Conservation (phyloP, 2,113 vertebrate species). For the Marmota monax region DNA sequence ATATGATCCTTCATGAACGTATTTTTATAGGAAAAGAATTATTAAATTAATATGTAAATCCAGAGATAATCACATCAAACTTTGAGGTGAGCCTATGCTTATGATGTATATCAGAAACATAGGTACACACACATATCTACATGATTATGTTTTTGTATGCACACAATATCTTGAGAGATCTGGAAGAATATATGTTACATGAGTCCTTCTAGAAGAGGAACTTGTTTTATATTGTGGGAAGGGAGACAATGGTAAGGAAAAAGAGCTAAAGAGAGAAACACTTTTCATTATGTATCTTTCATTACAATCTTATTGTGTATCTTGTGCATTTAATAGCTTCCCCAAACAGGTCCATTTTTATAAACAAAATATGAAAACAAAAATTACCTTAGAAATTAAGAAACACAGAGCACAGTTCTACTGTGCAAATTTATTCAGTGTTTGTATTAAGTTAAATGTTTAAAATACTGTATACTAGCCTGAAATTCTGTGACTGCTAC, state of each 20-base stretch:
- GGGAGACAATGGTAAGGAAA: neutral
- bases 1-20: neutral
- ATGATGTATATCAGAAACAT: too few relatives aligned
- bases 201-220: neutral
- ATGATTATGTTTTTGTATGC: neutral
- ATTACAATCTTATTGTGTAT: neutral
- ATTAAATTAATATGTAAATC: neutral
- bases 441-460: neutral
- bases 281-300: neutral
- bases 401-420: neutral
- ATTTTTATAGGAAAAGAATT: neutral
- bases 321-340: neutral
- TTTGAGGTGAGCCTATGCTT: neutral
- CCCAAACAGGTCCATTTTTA: neutral
- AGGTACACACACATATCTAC: neutral
- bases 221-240: neutral
- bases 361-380: slow-evolving; percentile 26
- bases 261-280: neutral
- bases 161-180: neutral
- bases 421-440: neutral
- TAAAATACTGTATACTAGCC: neutral
- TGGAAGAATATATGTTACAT: neutral
- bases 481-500: neutral
- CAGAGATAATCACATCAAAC: neutral
- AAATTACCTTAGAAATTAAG: slow-evolving; percentile 5